Base-by-base conservation (phyloP, 2,797 vertebrate species). In the Sphenodon punctatus region DNA sequence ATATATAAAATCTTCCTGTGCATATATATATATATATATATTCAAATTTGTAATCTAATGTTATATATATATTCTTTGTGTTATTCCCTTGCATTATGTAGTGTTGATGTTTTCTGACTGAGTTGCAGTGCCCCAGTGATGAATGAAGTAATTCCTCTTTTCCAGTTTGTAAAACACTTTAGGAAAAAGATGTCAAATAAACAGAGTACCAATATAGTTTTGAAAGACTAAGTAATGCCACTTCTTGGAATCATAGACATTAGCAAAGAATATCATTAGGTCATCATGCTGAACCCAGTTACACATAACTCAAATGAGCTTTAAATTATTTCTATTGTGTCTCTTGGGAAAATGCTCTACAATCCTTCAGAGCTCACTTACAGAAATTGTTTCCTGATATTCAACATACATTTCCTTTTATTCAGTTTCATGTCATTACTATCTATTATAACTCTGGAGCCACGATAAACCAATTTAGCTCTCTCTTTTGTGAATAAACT, bases 321-420 rank as follows among this genome's bases (percentile, higher is more conserved):
- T 92, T 84, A 48, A 48, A 71, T 86, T 88, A 72, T 86, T 89
- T 88, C 34, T 81, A 56, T 38, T 3, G 0, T 41, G 22, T 69
- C 72, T 39, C 12, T 22, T 68, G 82, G 72, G 84, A 88, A 85
- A 53, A 72, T 56, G 77, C 88, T 85, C 70, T 49, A 41, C 61
- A 30, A 66, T 59, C 42, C 71, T 71, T 87, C 84, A 88, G 88
- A 90, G 89, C 84, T 85, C 51, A 85, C 55, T 93, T 89, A 84
- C 5, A 82, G 56, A 84, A 86, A 88, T 65, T 90, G 27, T 63
- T 91, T 88, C 75, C 70, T 84, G 74, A 89, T 75, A 65, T 23
- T 66, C 51, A 87, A 55, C 61, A 56, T 83, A 86, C 73, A 87
- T 82, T 93, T 93, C 84, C 53, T 56, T 87, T 89, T 71, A 80